A percentile compares a stretch with the other conserved stretches of the same genome.
These are phyloP conservation scores for Gephyroberyx darwinii DNA, from an alignment of 2,797 vertebrate species.

Conservation along the genomic window DNA sequence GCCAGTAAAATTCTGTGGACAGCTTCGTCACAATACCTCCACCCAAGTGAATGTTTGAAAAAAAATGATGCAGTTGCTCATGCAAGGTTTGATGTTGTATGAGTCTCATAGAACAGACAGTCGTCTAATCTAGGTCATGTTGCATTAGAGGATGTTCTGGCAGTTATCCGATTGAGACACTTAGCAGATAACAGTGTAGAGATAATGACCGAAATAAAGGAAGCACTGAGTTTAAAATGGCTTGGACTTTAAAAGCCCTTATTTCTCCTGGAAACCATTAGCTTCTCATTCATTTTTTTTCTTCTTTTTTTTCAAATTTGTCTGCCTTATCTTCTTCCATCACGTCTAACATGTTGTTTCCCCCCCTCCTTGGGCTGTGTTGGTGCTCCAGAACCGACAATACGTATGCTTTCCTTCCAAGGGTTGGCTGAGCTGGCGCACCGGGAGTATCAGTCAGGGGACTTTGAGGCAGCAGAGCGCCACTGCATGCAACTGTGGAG, in stretches of 20 bases:
- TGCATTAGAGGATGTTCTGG: not conserved
- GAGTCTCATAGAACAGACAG: not conserved
- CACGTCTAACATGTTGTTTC: conserved; percentile 95
- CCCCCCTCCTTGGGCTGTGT: conserved; percentile 89
- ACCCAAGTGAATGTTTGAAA: not conserved
- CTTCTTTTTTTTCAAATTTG: conserved; percentile 73
- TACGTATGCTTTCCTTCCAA: conserved; percentile 99
- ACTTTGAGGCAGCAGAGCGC: conserved; percentile 99
- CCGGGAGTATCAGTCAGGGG: conserved; percentile 99
- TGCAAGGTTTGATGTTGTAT: not conserved
- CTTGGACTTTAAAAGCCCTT: not conserved
- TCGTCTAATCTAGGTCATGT: not conserved
- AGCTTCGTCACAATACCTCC: too few relatives aligned
- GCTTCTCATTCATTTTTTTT: conserved; percentile 60
- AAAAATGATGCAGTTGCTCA: not conserved
- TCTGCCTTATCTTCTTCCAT: conserved; percentile 86
- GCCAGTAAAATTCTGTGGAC: too few relatives aligned
- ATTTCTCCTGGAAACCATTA: conserved; percentile 35
- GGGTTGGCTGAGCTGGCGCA: conserved; percentile 99
- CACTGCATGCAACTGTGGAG: conserved; percentile 99
- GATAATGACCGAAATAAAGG: too few relatives aligned
- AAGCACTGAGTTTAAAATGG: conserved; percentile 19
- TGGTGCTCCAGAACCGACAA: conserved; percentile 99
- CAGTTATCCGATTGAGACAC: not conserved
- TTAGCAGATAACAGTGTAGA: not conserved